phyloP scores from a whole-genome alignment of 2,797 vertebrate species.

The Urosaurus nigricauda region DNA sequence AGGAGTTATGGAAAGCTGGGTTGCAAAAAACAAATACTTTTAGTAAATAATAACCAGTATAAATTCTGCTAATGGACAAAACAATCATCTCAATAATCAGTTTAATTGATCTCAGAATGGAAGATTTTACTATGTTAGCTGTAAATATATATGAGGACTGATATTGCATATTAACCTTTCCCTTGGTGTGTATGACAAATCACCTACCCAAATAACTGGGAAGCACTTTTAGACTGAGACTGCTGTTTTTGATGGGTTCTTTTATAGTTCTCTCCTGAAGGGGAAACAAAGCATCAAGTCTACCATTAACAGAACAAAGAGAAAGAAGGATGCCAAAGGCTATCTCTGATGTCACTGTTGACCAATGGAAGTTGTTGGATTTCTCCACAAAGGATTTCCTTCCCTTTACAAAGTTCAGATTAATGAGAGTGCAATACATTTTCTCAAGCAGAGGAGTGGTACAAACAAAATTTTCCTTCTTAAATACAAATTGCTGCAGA shows the following conservation, averaged over 20 bases:
- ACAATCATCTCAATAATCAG: neutral
- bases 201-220: neutral
- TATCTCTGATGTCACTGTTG: neutral
- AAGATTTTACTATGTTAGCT: neutral
- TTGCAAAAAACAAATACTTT: too few relatives aligned
- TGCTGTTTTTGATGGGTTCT: neutral
- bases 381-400: conserved; percentile 25
- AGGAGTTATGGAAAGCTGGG: too few relatives aligned
- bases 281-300: conserved; percentile 13
- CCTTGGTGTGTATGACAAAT: conserved; percentile 1
- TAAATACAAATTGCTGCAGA: too few relatives aligned
- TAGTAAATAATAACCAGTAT: too few relatives aligned
- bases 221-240: conserved; percentile 47
- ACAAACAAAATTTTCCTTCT: too few relatives aligned
- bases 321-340: neutral
- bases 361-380: neutral
- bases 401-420: conserved; percentile 62
- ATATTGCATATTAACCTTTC: conserved; percentile 22
- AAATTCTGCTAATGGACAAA: neutral
- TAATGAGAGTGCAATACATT: conserved; percentile 58
- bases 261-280: conserved; percentile 41
- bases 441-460: conserved; percentile 39
- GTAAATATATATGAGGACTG: conserved; percentile 8
- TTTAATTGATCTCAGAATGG: neutral
- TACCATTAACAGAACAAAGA: neutral